These are phyloP conservation scores for Oryzias woworae DNA, from an alignment of 2,113 vertebrate genomes.

Conservation along the genomic window DNA sequence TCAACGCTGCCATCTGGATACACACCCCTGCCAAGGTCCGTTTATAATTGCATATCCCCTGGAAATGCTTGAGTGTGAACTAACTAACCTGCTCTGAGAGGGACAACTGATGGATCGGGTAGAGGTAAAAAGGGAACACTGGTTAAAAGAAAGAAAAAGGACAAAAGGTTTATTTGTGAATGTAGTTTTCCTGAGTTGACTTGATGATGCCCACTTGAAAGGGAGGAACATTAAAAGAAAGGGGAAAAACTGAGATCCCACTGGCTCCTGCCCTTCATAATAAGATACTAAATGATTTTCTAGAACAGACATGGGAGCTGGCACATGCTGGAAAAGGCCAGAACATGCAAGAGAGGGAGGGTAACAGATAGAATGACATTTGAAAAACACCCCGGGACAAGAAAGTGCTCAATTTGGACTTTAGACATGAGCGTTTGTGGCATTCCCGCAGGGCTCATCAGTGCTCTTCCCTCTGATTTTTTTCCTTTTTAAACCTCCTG, in stretches of 20 bases:
- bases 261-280: conserved; percentile 34
- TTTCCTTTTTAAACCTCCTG: conserved; percentile 39
- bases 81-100: conserved; percentile 4
- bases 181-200: neutral
- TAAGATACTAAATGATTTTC: conserved; percentile 31
- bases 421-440: conserved; percentile 44
- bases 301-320: conserved; percentile 14
- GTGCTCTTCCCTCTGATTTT: conserved; percentile 38
- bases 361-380: conserved; percentile 57
- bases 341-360: conserved; percentile 18
- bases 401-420: conserved; percentile 26
- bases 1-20: conserved; percentile 99
- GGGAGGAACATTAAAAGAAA: conserved; percentile 6
- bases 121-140: neutral
- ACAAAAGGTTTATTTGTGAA: neutral
- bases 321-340: conserved; percentile 23
- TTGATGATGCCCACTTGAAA: neutral
- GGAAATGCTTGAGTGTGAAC: conserved; percentile 25
- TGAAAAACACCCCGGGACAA: conserved; percentile 44
- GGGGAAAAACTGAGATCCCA: conserved; percentile 12
- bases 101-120: neutral
- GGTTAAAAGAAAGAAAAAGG: neutral
- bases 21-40: conserved; percentile 97
- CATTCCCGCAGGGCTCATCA: conserved; percentile 38
- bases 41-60: conserved; percentile 15